Evolutionary conservation across 37 sponge, comb jelly and placozoan species (phyloP), one percentile per base, ranked within the genome.

Genomic region (Crambe crambe): DNA sequence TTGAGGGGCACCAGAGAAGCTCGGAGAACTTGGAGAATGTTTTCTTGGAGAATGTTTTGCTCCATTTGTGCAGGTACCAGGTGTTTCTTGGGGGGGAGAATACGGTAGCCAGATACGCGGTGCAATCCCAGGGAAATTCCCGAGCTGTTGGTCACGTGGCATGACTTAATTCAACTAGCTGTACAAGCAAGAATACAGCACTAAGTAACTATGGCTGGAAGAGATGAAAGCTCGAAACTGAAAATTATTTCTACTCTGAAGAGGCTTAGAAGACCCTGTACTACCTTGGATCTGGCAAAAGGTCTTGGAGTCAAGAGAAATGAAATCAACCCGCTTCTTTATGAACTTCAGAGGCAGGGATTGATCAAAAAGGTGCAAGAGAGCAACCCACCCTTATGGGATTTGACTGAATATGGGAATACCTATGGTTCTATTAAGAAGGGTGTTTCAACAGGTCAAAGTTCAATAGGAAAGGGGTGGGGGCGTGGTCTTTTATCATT

Each of bases 261-360:
- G 31, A 69, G 66, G 26, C 27, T 22, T 5, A 60, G 86, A 0
- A 44, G 42, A 1, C 85, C 86, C 0, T 47, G 67, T 35, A 86
- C 86, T 1, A 66, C 94, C 21, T 81, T 89, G 37, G 91, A 89
- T n/a, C 56, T 93, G 18, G 87, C 94, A 3, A 73, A 68, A 17
- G 80, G 37, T 15, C 47, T 90, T 0, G 87, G 91, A 2, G 10
- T 87, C 27, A 56, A 83, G 15, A 37, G 79, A 1, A 75, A 68
- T 3, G 75, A 90, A 10, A 74, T 90, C n/a, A 94, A 94, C 67
- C 88, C 91, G 1, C 65, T 68, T 15, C 82, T 94, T 18, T 94
- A 94, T 56, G 73, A 29, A 8, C 38, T 94, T 29, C 70, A 90
- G 77, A 60, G 42, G 39, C 37, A 76, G 22, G 90, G 88, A 12